A percentile compares a stretch with the other conserved stretches of the same genome.
Conservation (phyloP, 2,888 invertebrate species). For the Caenorhabditis sinica region DNA sequence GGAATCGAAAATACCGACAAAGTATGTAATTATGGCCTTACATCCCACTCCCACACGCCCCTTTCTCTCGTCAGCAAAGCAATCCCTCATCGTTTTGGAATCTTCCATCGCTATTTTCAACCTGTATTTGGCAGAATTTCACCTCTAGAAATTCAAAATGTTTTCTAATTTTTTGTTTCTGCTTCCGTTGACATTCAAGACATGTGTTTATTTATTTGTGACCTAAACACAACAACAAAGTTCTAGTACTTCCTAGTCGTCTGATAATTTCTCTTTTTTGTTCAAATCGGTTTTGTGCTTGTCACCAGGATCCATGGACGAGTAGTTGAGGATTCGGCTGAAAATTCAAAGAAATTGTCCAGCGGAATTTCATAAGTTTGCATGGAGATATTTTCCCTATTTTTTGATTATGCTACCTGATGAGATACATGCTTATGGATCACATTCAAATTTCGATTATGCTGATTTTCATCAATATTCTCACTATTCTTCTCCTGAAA, state of each 20-base stretch:
- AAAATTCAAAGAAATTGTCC: constrained; percentile 1
- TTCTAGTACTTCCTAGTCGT: not conserved
- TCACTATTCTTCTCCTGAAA: constrained; percentile 8
- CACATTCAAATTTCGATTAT: not conserved
- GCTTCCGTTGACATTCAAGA: no score
- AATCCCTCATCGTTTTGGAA: not conserved
- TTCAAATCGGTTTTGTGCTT: not conserved
- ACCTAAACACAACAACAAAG: no score
- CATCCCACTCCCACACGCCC: not conserved
- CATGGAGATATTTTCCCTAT: not conserved
- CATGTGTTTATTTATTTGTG: not conserved
- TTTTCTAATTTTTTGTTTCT: no score
- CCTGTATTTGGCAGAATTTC: not conserved
- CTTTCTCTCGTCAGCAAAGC: not conserved
- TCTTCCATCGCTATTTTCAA: not conserved
- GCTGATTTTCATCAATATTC: not conserved
- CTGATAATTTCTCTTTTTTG: not conserved
- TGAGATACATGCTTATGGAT: constrained; percentile 9
- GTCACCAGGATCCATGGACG: constrained; percentile 3
- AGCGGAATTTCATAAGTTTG: no score
- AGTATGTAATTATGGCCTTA: constrained; percentile 47
- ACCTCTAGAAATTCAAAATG: no score
- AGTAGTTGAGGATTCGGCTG: constrained; percentile 46
- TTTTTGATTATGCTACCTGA: constrained; percentile 1
- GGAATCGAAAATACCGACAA: constrained; percentile 38